Evolutionary conservation across 2,113 vertebrate genomes (phyloP), one percentile per base, ranked within the genome.

Genomic region (Tetrax tetrax): DNA sequence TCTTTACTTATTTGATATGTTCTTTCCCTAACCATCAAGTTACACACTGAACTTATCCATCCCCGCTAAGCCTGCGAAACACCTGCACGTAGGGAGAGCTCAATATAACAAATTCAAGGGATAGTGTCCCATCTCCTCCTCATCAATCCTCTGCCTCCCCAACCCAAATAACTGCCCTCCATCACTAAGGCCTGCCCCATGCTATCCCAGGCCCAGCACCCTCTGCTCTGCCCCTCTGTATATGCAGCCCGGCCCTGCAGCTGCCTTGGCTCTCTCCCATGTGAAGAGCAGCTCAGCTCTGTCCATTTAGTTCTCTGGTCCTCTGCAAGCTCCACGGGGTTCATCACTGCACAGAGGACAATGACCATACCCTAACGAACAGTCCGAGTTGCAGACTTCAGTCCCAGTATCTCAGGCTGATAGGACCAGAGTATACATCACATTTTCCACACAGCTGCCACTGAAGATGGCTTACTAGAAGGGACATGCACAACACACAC

Each of bases 81-180:
- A 53, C 37, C 68, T 33, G 29, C 2, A 48, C 1, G 2, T 7
- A 48, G 18, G 8, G 14, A 80, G 22, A 27, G 7, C 18, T 13
- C 18, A 25, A 12, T 4, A 8, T 23, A 60, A 60, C 38, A 95
- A 76, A 72, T 5, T 13, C 33, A 65, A 69, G 19, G 33, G 41
- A 72, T n/a, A 37, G 22, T 2, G 10, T 56, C 56, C 61, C 47
- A 14, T 10, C 56, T 54, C 28, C 50, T 54, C n/a, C 65, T 59
- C 22, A 37, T 14, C 51, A 66, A 1, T 28, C 43, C 9, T 29
- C 20, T 25, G 38, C 29, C 53, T 53, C 33, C 18, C 33, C 68
- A 69, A 16, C 5, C 17, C 66, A 79, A 25, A 27, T 0, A 35
- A 43, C 8, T 0, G 1, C 17, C 3, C 25, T 47, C 43, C 29